Conservation (phyloP, 2,113 vertebrate species). For the Albula glossodonta region DNA sequence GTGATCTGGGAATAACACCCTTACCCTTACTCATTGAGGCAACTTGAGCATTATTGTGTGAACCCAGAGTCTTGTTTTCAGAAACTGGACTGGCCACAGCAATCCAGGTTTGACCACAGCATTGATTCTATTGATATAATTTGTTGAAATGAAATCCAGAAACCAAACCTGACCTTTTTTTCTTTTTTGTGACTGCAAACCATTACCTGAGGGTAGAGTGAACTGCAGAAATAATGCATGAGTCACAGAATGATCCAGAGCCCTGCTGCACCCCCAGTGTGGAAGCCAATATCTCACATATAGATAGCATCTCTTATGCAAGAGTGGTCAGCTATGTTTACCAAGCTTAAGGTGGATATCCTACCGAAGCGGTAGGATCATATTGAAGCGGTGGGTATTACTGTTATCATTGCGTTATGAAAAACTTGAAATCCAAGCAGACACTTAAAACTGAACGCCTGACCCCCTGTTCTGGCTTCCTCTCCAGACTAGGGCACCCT, state of each 20-base stretch:
- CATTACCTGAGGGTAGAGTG: not conserved
- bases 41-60: not conserved
- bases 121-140: not conserved
- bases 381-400: too few relatives aligned
- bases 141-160: not conserved
- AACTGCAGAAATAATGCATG: conserved; percentile 6
- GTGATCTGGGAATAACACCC: too few relatives aligned
- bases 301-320: not conserved
- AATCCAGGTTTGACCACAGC: not conserved
- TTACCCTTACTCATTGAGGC: not conserved
- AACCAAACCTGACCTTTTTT: not conserved
- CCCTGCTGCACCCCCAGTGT: not conserved
- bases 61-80: not conserved
- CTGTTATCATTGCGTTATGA: conserved; percentile 14
- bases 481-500: conserved; percentile 19
- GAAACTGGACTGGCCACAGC: not conserved
- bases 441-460: not conserved
- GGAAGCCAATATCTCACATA: not conserved
- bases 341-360: not conserved
- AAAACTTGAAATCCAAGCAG: not conserved
- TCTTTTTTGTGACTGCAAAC: not conserved
- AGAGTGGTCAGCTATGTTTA: not conserved
- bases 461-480: not conserved
- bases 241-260: not conserved
- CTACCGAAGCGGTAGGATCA: too few relatives aligned